Conservation (phyloP, 2,888 invertebrate species). For the Chrysina gloriosa region DNA sequence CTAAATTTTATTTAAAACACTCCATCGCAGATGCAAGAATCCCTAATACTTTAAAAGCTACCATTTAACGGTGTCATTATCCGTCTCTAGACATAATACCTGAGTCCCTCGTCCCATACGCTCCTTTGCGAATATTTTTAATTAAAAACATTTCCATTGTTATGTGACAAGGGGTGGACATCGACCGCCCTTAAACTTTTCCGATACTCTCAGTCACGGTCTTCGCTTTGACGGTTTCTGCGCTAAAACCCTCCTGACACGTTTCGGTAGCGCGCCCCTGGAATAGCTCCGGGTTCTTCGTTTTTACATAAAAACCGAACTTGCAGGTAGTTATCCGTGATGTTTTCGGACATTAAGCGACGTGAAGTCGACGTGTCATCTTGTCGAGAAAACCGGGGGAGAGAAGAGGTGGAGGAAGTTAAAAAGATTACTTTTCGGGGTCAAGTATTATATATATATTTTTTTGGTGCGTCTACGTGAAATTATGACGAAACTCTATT, state of each 20-base stretch:
- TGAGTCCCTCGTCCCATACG: background rate
- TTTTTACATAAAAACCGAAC: slow-evolving; percentile 21
- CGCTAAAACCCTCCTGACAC: slow-evolving; percentile 9
- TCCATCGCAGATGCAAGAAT: no score
- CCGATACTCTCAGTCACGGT: background rate
- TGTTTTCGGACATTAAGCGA: slow-evolving; percentile 4
- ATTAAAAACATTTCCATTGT: slow-evolving; percentile 39
- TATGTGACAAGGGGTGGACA: slow-evolving; percentile 42
- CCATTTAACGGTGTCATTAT: slow-evolving; percentile 29
- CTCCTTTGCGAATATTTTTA: slow-evolving; percentile 11
- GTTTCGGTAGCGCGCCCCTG: slow-evolving; percentile 27
- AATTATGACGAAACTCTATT: background rate
- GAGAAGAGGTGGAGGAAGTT: background rate
- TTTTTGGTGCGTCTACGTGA: background rate
- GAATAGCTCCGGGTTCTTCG: background rate
- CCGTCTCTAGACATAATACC: slow-evolving; percentile 22
- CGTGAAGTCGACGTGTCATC: slow-evolving; percentile 24
- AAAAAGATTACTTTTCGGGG: background rate
- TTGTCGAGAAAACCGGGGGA: background rate
- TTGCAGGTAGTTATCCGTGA: slow-evolving; percentile 17
- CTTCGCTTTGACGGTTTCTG: background rate
- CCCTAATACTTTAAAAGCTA: slow-evolving; percentile 31
- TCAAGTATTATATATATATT: background rate
- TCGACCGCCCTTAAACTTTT: slow-evolving; percentile 6
- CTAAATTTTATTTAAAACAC: no score